Conservation (phyloP, 2,888 invertebrate genomes). For the Teinopalpus imperialis region DNA sequence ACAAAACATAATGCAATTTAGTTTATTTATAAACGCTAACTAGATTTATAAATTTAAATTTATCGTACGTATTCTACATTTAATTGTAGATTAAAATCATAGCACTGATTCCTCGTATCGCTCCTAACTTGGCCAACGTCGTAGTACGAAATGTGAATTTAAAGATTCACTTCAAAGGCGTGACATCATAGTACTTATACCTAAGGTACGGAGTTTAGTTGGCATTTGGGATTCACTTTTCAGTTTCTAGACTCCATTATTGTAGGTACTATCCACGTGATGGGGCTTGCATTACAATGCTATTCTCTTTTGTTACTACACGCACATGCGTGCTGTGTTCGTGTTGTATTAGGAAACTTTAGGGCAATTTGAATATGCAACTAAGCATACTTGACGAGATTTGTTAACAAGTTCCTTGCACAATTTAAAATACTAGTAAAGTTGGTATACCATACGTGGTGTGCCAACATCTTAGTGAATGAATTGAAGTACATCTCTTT, state of each 20-base stretch:
- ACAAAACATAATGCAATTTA: no score
- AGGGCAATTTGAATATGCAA: conserved; percentile 16
- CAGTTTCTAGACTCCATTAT: conserved; percentile 22
- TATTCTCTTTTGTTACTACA: neutral
- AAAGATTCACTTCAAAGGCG: conserved; percentile 46
- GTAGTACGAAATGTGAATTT: conserved; percentile 58
- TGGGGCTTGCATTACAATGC: conserved; percentile 13
- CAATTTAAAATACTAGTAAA: neutral
- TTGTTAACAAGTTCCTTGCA: conserved; percentile 4
- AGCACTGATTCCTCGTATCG: conserved; percentile 21
- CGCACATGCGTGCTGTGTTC: conserved; percentile 6
- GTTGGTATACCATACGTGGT: neutral
- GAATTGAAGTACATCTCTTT: neutral
- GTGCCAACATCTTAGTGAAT: neutral
- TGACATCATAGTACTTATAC: conserved; percentile 54
- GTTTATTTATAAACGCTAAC: no score
- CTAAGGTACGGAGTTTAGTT: conserved; percentile 6
- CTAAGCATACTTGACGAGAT: conserved; percentile 2
- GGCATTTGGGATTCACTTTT: conserved; percentile 21
- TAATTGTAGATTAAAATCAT: neutral
- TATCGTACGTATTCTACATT: no score
- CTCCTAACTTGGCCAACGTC: conserved; percentile 30
- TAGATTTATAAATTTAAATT: no score
- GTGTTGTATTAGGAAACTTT: conserved; percentile 21
- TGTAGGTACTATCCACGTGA: conserved; percentile 12